phyloP scores from a whole-genome alignment of 2,888 invertebrate genomes.

The Quadroppia sp. region DNA sequence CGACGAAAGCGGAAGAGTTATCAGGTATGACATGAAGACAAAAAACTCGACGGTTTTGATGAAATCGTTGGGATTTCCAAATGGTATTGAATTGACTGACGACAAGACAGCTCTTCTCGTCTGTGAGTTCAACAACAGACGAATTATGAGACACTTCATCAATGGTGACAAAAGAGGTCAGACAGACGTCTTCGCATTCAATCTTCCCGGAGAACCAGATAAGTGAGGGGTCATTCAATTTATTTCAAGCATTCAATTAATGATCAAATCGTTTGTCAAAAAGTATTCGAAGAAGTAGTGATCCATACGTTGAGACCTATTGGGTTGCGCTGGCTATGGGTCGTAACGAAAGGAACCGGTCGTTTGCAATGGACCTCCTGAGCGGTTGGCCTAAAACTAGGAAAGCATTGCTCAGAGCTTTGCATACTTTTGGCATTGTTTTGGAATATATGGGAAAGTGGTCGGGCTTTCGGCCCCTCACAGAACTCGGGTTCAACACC shows the following conservation, averaged over 20 bases:
- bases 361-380: conserved; percentile 36
- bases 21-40: conserved; percentile 72
- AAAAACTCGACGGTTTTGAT: conserved; percentile 58
- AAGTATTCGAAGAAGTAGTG: too few relatives aligned
- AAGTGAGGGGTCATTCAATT: too few relatives aligned
- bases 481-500: conserved; percentile 33
- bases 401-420: conserved; percentile 37
- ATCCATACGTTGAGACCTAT: conserved; percentile 42
- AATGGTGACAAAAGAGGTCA: conserved; percentile 59
- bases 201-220: conserved; percentile 39
- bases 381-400: conserved; percentile 41
- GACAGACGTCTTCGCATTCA: conserved; percentile 40
- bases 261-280: too few relatives aligned
- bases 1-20: conserved; percentile 54
- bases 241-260: too few relatives aligned
- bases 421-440: conserved; percentile 29
- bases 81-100: conserved; percentile 76
- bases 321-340: conserved; percentile 39
- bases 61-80: conserved; percentile 73
- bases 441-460: conserved; percentile 38
- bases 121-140: conserved; percentile 64
- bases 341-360: conserved; percentile 38
- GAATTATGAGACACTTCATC: conserved; percentile 66
- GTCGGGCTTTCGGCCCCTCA: conserved; percentile 28
- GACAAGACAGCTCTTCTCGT: conserved; percentile 77